These are phyloP conservation scores for Drosophila melanocephala DNA, from an alignment of 2,888 invertebrate genomes.

Conservation along the genomic window DNA sequence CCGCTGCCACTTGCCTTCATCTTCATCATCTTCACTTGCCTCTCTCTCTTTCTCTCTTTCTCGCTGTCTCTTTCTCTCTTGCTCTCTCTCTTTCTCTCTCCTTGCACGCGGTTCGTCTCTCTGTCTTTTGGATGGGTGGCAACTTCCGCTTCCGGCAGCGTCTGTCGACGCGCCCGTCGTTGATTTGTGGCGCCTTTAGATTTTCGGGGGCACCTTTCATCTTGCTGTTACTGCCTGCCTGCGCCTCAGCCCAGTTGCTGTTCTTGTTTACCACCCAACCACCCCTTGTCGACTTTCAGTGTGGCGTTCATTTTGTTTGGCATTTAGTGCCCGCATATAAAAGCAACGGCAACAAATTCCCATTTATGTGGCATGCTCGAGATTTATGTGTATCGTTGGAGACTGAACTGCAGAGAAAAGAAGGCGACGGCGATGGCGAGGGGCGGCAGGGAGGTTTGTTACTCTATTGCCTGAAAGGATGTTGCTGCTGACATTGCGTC, in stretches of 20 bases:
- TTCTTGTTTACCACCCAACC: neutral
- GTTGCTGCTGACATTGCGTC: slow-evolving; percentile 67
- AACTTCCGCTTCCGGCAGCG: slow-evolving; percentile 75
- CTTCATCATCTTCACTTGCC: slow-evolving; percentile 47
- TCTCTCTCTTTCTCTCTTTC: neutral
- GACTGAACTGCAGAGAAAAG: slow-evolving; percentile 1
- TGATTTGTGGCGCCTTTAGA: slow-evolving; percentile 72
- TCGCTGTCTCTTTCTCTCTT: neutral
- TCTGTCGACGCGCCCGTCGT: slow-evolving; percentile 54
- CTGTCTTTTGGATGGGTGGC: slow-evolving; percentile 24
- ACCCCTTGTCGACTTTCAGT: neutral
- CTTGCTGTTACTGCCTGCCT: slow-evolving; percentile 20
- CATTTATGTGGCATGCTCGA: slow-evolving; percentile 68
- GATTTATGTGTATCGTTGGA: slow-evolving; percentile 59
- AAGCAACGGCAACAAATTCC: slow-evolving; percentile 71
- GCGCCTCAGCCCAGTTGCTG: neutral
- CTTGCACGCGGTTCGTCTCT: too few species aligned
- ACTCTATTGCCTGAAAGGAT: slow-evolving; percentile 53
- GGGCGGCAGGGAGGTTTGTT: slow-evolving; percentile 5
- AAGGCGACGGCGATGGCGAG: neutral
- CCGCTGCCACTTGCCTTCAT: slow-evolving; percentile 33
- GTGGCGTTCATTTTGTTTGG: slow-evolving; percentile 55
- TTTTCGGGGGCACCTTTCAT: slow-evolving; percentile 39
- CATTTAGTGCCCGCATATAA: slow-evolving; percentile 68
- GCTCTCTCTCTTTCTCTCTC: neutral